phyloP scores from a whole-genome alignment of 1,140 invertebrate genomes.

The Thaumetopoea pityocampa region DNA sequence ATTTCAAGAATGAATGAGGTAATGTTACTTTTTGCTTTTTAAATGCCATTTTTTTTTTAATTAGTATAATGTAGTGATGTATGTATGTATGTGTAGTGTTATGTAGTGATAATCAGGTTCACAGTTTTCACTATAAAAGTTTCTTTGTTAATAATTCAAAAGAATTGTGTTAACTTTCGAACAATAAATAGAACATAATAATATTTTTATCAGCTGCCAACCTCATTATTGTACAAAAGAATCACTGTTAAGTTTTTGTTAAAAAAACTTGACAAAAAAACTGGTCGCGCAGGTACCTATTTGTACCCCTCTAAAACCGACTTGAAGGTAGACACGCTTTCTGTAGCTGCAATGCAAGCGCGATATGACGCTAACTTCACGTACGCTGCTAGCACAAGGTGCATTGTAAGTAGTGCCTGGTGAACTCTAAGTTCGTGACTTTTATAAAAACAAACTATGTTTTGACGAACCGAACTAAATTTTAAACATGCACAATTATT shows the following conservation, averaged over 20 bases:
- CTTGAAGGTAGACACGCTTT: conserved; percentile 33
- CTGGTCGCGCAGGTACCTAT: conserved; percentile 23
- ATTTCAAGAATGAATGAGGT: too few species aligned
- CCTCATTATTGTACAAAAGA: conserved; percentile 30
- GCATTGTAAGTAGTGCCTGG: conserved; percentile 4
- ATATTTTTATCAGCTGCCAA: conserved; percentile 21
- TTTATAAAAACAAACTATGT: conserved; percentile 49
- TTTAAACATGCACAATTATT: conserved; percentile 47
- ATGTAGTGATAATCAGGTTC: too few species aligned
- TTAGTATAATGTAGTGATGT: too few species aligned
- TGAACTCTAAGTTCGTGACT: conserved; percentile 40
- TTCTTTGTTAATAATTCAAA: too few species aligned
- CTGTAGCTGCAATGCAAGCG: conserved; percentile 16
- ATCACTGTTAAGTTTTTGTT: conserved; percentile 23
- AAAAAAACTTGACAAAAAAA: conserved; percentile 23
- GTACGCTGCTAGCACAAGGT: too few species aligned
- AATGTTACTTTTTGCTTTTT: too few species aligned
- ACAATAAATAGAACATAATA: conserved; percentile 5
- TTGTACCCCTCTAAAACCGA: conserved; percentile 27
- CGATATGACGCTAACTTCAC: conserved; percentile 13
- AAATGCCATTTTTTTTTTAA: too few species aligned
- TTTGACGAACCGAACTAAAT: conserved; percentile 40
- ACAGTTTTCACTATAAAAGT: too few species aligned
- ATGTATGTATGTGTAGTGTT: too few species aligned
- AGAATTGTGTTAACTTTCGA: too few species aligned